Evolutionary conservation across 2,113 vertebrate species (phyloP), one percentile per base, ranked within the genome.

Genomic region (Lophochroa leadbeateri): DNA sequence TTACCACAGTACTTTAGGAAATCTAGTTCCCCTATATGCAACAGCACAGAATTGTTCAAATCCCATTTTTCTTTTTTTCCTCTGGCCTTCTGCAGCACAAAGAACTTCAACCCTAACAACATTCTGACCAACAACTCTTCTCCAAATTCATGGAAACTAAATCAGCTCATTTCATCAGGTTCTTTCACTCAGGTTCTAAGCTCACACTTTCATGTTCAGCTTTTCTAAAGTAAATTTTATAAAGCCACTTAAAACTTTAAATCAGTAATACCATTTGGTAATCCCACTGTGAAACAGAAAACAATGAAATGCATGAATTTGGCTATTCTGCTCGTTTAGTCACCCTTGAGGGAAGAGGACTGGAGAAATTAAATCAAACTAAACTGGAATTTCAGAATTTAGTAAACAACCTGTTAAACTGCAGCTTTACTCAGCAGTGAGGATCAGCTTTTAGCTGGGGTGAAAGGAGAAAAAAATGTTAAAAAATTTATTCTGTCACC

Each of bases 151-250:
- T 43, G 35, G 60, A 82, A 70, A 80, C 37, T 12, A 43, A 95
- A 92, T 65, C n/a, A 95, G 49, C 71, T 92, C 57, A 92, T 94
- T 93, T 81, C 75, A 78, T 76, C 85, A 86, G 33, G 33, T 86
- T 81, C 49, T 81, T 93, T 74, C 61, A 6, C 29, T 47, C 41
- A 90, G 60, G 90, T 97, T 96, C 72, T 96, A 67, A 93, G 69
- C 55, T 92, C 18, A 86, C 65, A 67, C 43, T 79, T 69, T 68
- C 50, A 64, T 5, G 1, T 18, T 70, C 61, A 37, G n/a, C 24
- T 85, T 84, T 72, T 28, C 35, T 53, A 65, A 93, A 84, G 12
- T 63, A 91, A 75, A 33, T 58, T 16, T 92, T 87, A 37, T 93
- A 52, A 53, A 91, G n/a, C 4, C 33, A 35, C 20, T 52, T 47